Conservation (phyloP, 1,140 invertebrate genomes). For the Brachionus plicatilis region DNA sequence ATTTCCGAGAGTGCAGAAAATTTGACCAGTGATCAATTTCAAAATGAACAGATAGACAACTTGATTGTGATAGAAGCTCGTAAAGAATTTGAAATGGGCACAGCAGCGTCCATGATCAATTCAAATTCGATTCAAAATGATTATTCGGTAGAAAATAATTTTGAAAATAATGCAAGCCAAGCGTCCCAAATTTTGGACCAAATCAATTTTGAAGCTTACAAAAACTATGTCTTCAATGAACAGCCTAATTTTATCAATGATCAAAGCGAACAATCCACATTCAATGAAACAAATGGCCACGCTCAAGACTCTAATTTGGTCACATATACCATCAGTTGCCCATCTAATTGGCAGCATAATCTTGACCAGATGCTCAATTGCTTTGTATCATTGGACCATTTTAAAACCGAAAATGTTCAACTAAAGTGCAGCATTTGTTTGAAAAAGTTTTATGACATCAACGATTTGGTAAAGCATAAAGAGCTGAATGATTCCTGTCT, state of each 20-base stretch:
- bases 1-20: not conserved
- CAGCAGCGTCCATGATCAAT: not conserved
- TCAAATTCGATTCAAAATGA: not conserved
- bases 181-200: not conserved
- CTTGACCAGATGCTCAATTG: slow-evolving; percentile 16
- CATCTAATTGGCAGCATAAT: slow-evolving; percentile 13
- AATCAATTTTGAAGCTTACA: not conserved
- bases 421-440: slow-evolving; percentile 10
- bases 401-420: not conserved
- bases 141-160: not conserved
- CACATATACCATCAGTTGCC: slow-evolving; percentile 7
- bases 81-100: not conserved
- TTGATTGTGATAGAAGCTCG: not conserved
- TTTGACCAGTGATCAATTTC: not conserved
- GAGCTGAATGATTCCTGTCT: not conserved
- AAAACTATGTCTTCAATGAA: not conserved
- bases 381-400: not conserved
- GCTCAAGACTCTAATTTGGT: not conserved
- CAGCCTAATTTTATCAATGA: not conserved
- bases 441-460: not conserved
- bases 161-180: not conserved
- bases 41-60: not conserved
- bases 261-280: not conserved
- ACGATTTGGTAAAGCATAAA: not conserved
- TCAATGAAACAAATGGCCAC: not conserved